phyloP scores from a whole-genome alignment of 2,888 invertebrate genomes.

The Thumatha senex region DNA sequence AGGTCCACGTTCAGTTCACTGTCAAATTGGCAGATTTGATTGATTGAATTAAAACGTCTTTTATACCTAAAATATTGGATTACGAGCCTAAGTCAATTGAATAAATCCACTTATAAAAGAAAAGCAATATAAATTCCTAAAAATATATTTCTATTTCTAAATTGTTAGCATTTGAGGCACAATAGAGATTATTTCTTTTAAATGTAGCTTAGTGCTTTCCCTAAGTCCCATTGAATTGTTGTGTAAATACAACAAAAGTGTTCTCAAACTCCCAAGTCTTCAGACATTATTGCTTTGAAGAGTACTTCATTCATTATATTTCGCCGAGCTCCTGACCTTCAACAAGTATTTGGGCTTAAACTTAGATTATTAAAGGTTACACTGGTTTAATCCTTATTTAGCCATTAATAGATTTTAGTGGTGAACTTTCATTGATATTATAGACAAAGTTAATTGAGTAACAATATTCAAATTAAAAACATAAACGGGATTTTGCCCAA shows the following conservation, averaged over 20 bases:
- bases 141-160: conserved; percentile 10
- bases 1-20: too few species aligned
- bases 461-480: too few species aligned
- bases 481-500: too few species aligned
- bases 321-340: conserved; percentile 23
- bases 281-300: conserved; percentile 54
- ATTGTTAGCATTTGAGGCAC: conserved; percentile 38
- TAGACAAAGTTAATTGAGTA: too few species aligned
- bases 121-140: conserved; percentile 10
- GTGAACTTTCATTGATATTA: too few species aligned
- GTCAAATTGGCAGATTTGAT: too few species aligned
- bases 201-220: conserved; percentile 37
- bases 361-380: background rate
- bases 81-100: background rate
- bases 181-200: conserved; percentile 44
- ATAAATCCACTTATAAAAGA: conserved; percentile 11
- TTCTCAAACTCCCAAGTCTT: conserved; percentile 39
- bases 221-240: conserved; percentile 46
- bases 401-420: too few species aligned
- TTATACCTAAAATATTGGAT: background rate
- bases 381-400: too few species aligned
- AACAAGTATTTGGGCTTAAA: conserved; percentile 27
- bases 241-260: conserved; percentile 48
- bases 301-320: conserved; percentile 53
- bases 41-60: background rate